Base-by-base conservation (phyloP, 1,140 invertebrate genomes). In the Drosophila pruinosa region DNA sequence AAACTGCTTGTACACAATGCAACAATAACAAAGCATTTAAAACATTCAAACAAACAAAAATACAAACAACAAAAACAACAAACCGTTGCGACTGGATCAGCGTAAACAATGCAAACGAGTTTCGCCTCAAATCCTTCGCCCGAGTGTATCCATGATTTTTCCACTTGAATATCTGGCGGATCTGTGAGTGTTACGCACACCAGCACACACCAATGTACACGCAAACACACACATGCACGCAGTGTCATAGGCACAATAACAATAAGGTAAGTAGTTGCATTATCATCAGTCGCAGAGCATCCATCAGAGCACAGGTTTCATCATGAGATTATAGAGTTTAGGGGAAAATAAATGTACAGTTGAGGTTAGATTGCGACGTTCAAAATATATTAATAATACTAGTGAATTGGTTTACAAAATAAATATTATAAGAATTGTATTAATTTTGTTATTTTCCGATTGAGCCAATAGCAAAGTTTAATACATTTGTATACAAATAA, bases 101-200 rank as follows among this genome's bases (percentile, higher is more conserved):
- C 94, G 58, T 95, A 93, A 6, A 96, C 95, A 28, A 95, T 94
- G 85, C 95, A 96, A 36, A 95, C 93, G 17, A 96, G 91, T 75
- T 95, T 94, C 4, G 95, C 95, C 81, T 95, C 93, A 78, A 94
- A 94, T 0, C 95, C 95, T 88, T 95, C 95, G 4, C 95, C 95
- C 0, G 95, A 94, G 88, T 95, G 95, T 12, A 96, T 94, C 94
- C 95, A 95, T 14, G 94, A 94, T 41, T 94, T 91, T 72, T 95
- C 93, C 72, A 95, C 94, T 76, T 94, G 93, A 38, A 95, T 94
- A 91, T 95, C 95, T 21, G 95, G 95, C 7, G 94, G 93, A 90
- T 92, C 92, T 93, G 91, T 52, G 24, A 31, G 41, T 58, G 54
- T 58, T 39, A 57, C 54, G 24, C 39, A 57, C 39, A 48, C 45